Percentiles rank a stretch among this genome's conserved stretches.
Conservation (phyloP, 2,888 invertebrate species). For the Invenusta paracnida region DNA sequence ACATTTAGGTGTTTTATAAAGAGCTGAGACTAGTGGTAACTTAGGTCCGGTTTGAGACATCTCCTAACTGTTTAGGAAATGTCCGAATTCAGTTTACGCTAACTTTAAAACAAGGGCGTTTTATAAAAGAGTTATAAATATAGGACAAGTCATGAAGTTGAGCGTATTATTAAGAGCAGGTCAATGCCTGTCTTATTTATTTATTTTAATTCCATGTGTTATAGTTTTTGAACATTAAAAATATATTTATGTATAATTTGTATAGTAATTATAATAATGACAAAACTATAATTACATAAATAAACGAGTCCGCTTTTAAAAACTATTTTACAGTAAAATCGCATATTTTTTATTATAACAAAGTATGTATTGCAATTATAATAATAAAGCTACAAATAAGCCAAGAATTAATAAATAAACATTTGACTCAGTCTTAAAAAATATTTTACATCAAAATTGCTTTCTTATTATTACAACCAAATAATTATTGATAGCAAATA, state of each 20-base stretch:
- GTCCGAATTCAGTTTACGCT: slow-evolving; percentile 12
- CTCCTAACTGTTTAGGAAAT: not conserved
- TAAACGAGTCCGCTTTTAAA: no score
- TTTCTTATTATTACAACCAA: no score
- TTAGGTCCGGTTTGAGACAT: not conserved
- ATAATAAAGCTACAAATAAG: no score
- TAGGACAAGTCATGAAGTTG: slow-evolving; percentile 9
- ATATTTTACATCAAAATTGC: no score
- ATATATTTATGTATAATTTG: not conserved
- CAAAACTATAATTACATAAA: not conserved
- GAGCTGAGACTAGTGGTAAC: no score
- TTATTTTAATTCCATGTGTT: not conserved
- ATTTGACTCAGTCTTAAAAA: no score
- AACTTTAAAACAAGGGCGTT: not conserved
- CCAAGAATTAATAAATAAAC: no score
- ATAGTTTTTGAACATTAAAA: slow-evolving; percentile 5
- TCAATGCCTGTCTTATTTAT: not conserved
- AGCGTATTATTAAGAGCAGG: not conserved
- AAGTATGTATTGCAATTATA: no score
- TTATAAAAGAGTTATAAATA: slow-evolving; percentile 12
- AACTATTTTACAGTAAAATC: no score
- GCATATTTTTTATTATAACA: no score
- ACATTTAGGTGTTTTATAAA: no score
- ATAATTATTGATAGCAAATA: no score
- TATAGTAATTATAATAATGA: not conserved